phyloP scores from a whole-genome alignment of 2,797 vertebrate genomes.

The Sebastolobus altivelis region DNA sequence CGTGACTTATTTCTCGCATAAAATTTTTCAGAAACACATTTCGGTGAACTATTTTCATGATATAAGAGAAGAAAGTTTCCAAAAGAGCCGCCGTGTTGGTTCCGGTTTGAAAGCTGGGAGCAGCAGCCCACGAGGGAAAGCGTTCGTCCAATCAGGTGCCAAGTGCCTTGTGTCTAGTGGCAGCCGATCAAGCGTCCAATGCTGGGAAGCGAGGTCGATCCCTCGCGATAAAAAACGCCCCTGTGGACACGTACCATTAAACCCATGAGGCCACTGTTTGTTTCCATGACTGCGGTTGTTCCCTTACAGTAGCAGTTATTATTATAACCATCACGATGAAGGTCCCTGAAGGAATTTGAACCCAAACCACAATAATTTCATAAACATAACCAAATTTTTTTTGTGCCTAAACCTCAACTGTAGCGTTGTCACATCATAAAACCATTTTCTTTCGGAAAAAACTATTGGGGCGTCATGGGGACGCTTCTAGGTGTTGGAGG shows the following conservation, averaged over 20 bases:
- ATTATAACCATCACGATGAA: background rate
- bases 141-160: too few relatives aligned
- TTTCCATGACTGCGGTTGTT: background rate
- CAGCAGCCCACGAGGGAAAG: too few relatives aligned
- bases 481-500: background rate
- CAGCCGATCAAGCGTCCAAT: too few relatives aligned
- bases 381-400: background rate
- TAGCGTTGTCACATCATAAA: background rate
- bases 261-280: background rate
- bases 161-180: too few relatives aligned
- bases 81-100: accelerated
- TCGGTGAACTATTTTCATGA: too few relatives aligned
- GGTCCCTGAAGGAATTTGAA: background rate
- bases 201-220: too few relatives aligned
- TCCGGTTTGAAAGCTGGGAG: too few relatives aligned
- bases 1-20: too few relatives aligned
- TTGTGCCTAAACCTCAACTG: background rate
- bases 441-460: background rate
- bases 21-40: too few relatives aligned
- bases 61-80: too few relatives aligned
- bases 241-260: too few relatives aligned
- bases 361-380: background rate
- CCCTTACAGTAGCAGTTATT: background rate
- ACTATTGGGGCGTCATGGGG: background rate
- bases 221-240: too few relatives aligned